Conservation (phyloP, 2,888 invertebrate genomes). For the Nebria salina region DNA sequence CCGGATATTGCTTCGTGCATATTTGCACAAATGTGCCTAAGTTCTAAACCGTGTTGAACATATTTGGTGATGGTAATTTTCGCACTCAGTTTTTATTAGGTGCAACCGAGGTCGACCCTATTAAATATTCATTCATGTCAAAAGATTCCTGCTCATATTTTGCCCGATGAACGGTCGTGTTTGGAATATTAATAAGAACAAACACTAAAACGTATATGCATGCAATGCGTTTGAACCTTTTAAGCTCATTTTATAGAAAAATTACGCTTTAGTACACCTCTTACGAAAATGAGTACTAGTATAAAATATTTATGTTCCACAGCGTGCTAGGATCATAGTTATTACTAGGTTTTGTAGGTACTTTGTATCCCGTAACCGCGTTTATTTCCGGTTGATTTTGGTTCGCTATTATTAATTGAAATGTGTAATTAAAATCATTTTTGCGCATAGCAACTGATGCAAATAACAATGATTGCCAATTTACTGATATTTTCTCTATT, state of each 20-base stretch:
- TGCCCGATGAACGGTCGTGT: background rate
- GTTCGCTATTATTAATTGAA: too few species aligned
- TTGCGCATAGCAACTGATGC: background rate
- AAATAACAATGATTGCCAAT: background rate
- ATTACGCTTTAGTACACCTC: background rate
- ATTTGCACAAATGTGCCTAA: background rate
- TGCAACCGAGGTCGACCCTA: background rate
- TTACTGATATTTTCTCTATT: background rate
- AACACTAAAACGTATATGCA: background rate
- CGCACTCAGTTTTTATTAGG: background rate
- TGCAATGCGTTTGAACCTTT: background rate
- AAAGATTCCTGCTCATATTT: background rate
- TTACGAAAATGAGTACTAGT: too few species aligned
- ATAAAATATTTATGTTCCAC: too few species aligned
- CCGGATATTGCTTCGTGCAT: background rate
- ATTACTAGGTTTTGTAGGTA: too few species aligned
- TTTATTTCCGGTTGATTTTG: too few species aligned
- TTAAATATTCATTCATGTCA: background rate
- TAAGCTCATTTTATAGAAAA: background rate
- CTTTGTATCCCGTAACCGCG: too few species aligned
- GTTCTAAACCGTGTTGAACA: background rate
- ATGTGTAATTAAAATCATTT: background rate
- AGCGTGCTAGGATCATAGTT: too few species aligned
- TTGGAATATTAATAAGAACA: background rate
- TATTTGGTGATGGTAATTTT: conserved; percentile 1